phyloP scores from a whole-genome alignment of 1,140 invertebrate genomes.

The Muscidifurax raptorellus region DNA sequence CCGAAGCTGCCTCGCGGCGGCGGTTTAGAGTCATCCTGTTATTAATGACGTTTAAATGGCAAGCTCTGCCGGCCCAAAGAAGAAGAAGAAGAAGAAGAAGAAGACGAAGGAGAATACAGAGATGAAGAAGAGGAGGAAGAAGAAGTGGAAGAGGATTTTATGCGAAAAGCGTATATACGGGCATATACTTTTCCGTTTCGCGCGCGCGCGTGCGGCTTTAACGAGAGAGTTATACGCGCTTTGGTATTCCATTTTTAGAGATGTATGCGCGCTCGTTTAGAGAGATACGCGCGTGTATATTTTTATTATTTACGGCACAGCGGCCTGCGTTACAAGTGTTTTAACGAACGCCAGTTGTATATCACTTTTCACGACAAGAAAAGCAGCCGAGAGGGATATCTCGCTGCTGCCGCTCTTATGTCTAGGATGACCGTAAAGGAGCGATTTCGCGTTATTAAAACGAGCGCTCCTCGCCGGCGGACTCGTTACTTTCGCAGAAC shows the following conservation, averaged over 20 bases:
- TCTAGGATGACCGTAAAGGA: slow-evolving; percentile 26
- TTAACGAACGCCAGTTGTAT: slow-evolving; percentile 52
- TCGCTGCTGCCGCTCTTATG: background rate
- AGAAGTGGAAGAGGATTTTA: slow-evolving; percentile 43
- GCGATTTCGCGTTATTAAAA: slow-evolving; percentile 48
- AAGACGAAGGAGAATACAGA: no score
- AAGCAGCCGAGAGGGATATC: slow-evolving; percentile 12
- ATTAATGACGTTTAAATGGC: slow-evolving; percentile 53
- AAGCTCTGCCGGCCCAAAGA: background rate
- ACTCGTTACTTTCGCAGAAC: slow-evolving; percentile 18
- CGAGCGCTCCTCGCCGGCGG: background rate
- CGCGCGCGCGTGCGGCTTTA: slow-evolving; percentile 13
- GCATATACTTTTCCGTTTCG: slow-evolving; percentile 48
- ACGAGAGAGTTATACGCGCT: slow-evolving; percentile 46
- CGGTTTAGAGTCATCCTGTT: slow-evolving; percentile 51
- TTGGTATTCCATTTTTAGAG: slow-evolving; percentile 50
- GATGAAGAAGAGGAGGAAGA: background rate
- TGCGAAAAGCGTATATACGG: slow-evolving; percentile 44
- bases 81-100: background rate
- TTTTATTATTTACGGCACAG: slow-evolving; percentile 48
- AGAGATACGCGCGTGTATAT: slow-evolving; percentile 11
- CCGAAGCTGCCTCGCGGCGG: slow-evolving; percentile 19
- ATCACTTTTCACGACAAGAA: slow-evolving; percentile 52
- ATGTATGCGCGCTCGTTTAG: slow-evolving; percentile 29
- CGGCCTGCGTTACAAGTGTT: slow-evolving; percentile 30